Evolutionary conservation across 2,797 vertebrate species (phyloP).

Genomic region (Stomatorhinus walkeri): DNA sequence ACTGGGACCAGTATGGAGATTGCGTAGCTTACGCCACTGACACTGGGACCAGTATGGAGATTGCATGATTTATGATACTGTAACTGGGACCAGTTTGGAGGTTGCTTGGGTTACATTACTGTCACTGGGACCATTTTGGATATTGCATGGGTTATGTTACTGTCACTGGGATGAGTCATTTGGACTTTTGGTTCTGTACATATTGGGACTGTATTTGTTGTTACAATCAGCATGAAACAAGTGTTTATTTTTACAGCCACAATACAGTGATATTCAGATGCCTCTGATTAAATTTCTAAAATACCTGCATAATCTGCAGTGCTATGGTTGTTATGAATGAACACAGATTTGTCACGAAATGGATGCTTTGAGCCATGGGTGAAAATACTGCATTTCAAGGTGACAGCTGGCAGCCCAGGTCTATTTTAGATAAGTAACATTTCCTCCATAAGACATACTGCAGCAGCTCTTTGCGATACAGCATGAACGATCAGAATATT

Average conservation of each 20-base stretch:
- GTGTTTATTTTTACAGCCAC: not conserved
- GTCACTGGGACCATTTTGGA: not conserved
- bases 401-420: not conserved
- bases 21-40: not conserved
- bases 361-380: not conserved
- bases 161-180: not conserved
- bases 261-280: not conserved
- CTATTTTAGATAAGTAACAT: not conserved
- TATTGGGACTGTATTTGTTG: not conserved
- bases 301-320: not conserved
- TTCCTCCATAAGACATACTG: not conserved
- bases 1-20: not conserved
- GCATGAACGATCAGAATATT: not conserved
- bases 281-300: not conserved
- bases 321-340: not conserved
- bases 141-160: not conserved
- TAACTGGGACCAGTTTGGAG: not conserved
- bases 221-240: not conserved
- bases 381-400: not conserved
- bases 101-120: not conserved
- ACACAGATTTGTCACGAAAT: not conserved
- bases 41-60: not conserved
- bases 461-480: not conserved
- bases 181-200: not conserved
- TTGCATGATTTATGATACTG: not conserved